Base-by-base conservation (phyloP, 2,797 vertebrate genomes). In the Ataeniobius toweri region DNA sequence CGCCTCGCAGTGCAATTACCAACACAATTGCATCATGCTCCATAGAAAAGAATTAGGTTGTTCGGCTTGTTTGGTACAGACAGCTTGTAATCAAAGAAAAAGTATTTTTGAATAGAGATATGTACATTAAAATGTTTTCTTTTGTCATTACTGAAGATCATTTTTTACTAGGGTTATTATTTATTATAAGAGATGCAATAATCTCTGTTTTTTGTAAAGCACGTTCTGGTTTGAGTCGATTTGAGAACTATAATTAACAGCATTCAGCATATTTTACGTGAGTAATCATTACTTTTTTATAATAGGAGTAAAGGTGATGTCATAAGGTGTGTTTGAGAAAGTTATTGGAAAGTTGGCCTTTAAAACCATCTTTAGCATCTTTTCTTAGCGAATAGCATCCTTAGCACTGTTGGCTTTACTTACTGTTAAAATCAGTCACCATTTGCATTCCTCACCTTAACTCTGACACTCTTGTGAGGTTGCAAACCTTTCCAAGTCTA, bases 1-100 rank as follows among this genome's bases (percentile, higher is more conserved):
- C 75, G 70, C 73, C 78, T 73, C 50, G 28, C 91, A 77, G 86
- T 80, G 88, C 91, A 94, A 94, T 95, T 94, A 95, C 86, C 78
- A 80, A 80, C 83, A 88, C 82, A 89, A 92, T 89, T 88, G 72
- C 90, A 82, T 80, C 78, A 69, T 82, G 85, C 80, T 89, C 80
- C 85, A 80, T 88, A 78, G 80, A 78, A 50, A 71, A 72, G 88
- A 92, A 89, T 92, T 89, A 89, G 87, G 81, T 83, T 89, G 85
- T 88, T 93, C 86, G 87, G 81, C 53, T 83, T 70, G 77, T 85
- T 90, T 93, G 89, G 92, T 94, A 83, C 88, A 90, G 77, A 91
- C 89, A 87, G 80, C 80, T 80, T 88, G 68, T 78, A 77, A 84
- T 87, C 51, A 76, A 82, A 86, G 31, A 88, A 87, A 28, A 53